Conservation (phyloP, 2,113 vertebrate genomes). For the Fregata magnificens region DNA sequence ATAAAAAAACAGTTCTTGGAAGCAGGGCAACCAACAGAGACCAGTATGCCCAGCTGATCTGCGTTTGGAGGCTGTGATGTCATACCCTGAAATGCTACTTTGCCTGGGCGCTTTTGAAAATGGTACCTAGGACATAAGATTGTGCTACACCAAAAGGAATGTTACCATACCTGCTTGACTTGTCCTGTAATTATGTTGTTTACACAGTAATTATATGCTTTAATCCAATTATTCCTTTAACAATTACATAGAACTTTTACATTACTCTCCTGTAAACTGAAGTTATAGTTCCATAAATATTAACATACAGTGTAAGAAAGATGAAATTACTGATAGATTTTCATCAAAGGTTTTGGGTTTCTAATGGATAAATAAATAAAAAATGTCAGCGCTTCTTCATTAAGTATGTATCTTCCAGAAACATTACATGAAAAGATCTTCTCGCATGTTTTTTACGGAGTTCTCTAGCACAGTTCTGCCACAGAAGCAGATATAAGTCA, state of each 20-base stretch:
- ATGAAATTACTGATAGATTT: conserved; percentile 32
- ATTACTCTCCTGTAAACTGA: conserved; percentile 55
- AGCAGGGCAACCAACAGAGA: not conserved
- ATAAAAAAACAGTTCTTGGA: not conserved
- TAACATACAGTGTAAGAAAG: conserved; percentile 6
- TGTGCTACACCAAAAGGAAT: conserved; percentile 43
- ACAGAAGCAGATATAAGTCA: not conserved
- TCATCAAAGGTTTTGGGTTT: not conserved
- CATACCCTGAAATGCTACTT: conserved; percentile 1
- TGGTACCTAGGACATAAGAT: conserved; percentile 27
- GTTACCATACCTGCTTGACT: conserved; percentile 36
- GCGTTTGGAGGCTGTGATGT: not conserved
- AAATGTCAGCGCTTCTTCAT: not conserved
- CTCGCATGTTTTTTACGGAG: not conserved
- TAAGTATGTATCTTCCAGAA: not conserved
- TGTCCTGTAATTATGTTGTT: conserved; percentile 70
- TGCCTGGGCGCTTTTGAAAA: not conserved
- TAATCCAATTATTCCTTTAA: conserved; percentile 66
- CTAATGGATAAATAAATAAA: not conserved
- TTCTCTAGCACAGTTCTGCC: not conserved
- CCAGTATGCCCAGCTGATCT: not conserved
- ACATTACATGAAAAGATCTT: not conserved
- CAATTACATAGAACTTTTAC: conserved; percentile 64
- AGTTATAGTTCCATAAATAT: conserved; percentile 52
- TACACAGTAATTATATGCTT: conserved; percentile 71